Evolutionary conservation across 2,888 invertebrate genomes (phyloP).

Genomic region (Heteropelma amictum): DNA sequence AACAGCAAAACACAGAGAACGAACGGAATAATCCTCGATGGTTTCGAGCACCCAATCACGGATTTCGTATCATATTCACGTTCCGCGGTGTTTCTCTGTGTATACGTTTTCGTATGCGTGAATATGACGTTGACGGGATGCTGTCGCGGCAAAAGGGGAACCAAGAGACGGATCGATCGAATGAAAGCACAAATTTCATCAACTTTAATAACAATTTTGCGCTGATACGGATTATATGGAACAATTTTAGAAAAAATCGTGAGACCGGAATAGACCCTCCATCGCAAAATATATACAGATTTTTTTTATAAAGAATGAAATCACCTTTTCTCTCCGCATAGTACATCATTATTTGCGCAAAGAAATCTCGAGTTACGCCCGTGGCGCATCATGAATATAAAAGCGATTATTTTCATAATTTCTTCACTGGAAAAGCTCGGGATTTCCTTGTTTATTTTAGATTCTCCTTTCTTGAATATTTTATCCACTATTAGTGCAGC

Average conservation of each 20-base stretch:
- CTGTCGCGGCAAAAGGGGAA: constrained; percentile 25
- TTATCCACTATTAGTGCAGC: too few relatives aligned
- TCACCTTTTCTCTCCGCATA: too few relatives aligned
- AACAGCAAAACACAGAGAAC: constrained; percentile 16
- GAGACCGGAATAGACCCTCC: too few relatives aligned
- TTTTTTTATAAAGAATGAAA: too few relatives aligned
- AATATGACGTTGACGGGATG: constrained; percentile 9
- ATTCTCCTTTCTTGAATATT: too few relatives aligned
- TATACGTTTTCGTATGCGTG: background rate
- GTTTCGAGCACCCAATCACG: constrained; percentile 58
- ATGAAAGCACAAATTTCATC: constrained; percentile 54
- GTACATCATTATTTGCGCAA: too few relatives aligned
- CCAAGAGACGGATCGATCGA: constrained; percentile 57
- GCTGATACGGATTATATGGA: constrained; percentile 10
- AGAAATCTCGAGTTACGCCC: too few relatives aligned
- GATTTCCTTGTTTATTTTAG: too few relatives aligned
- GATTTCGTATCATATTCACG: constrained; percentile 46
- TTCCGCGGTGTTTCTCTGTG: background rate
- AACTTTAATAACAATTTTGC: constrained; percentile 51
- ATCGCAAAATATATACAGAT: background rate
- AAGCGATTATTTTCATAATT: too few relatives aligned
- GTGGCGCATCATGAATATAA: too few relatives aligned
- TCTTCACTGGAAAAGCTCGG: too few relatives aligned
- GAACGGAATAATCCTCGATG: constrained; percentile 55
- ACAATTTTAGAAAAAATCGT: background rate